Evolutionary conservation across 53 echinoderm and acorn worm species (phyloP).

Genomic region (Paracentrotus lividus): DNA sequence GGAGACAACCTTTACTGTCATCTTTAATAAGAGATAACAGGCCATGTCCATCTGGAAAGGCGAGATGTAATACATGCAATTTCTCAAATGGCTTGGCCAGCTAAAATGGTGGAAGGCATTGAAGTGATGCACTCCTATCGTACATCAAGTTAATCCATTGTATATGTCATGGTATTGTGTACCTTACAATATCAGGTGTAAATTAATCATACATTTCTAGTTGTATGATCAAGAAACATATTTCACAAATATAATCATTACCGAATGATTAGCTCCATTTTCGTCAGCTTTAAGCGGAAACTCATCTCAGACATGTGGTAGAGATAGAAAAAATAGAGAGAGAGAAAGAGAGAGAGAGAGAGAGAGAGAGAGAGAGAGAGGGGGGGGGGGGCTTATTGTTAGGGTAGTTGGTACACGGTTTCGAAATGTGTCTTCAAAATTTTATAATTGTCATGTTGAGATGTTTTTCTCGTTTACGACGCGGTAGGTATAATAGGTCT

Average conservation of each 20-base stretch:
- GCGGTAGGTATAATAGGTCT: conserved; percentile 7
- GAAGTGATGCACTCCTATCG: neutral
- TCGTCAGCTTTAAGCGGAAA: neutral
- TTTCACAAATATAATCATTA: neutral
- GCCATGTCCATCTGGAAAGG: conserved; percentile 7
- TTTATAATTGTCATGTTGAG: neutral
- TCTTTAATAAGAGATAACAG: conserved; percentile 6
- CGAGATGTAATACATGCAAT: neutral
- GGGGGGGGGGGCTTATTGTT: too few species aligned
- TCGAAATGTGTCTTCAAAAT: conserved; percentile 20
- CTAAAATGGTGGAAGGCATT: neutral
- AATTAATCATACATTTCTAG: too few species aligned
- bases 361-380: too few species aligned
- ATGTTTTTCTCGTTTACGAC: conserved; percentile 2
- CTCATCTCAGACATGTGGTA: too few species aligned
- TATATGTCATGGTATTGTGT: neutral
- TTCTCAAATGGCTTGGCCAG: neutral
- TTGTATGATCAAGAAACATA: neutral
- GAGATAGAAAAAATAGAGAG: too few species aligned
- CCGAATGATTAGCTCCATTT: neutral
- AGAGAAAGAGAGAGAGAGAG: too few species aligned
- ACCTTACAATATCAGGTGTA: too few species aligned
- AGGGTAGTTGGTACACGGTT: neutral
- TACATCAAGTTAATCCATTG: neutral
- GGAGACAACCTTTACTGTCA: conserved; percentile 37